These are phyloP conservation scores for Cacoxenus indagator DNA, from an alignment of 2,888 invertebrate species.

Conservation along the genomic window DNA sequence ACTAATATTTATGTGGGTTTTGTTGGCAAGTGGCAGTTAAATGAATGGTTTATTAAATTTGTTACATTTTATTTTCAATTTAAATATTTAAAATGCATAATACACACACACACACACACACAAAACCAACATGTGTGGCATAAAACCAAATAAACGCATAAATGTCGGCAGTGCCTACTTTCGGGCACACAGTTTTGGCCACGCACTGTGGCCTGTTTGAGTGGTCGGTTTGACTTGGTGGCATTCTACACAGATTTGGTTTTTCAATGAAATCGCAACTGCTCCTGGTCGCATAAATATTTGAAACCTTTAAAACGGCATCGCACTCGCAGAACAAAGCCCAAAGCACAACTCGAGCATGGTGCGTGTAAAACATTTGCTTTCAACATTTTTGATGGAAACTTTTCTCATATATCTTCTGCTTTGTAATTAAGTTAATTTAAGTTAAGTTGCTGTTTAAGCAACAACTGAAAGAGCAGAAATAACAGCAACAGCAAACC, in stretches of 20 bases:
- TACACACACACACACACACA: not conserved
- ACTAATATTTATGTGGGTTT: not conserved
- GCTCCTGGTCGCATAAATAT: not conserved
- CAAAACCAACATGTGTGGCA: not conserved
- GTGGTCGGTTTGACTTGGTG: not conserved
- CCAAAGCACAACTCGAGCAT: not conserved
- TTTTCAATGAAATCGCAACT: not conserved
- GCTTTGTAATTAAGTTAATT: conserved; percentile 54
- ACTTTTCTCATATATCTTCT: conserved; percentile 56
- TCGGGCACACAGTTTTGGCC: not conserved
- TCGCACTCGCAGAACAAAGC: not conserved
- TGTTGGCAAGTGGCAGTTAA: not conserved
- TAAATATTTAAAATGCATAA: not conserved
- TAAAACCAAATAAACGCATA: not conserved
- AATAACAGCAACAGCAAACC: not conserved
- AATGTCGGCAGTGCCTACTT: not conserved
- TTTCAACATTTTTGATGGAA: conserved; percentile 38
- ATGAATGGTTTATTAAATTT: conserved; percentile 2
- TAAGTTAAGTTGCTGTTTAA: conserved; percentile 1
- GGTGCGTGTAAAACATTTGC: conserved; percentile 10
- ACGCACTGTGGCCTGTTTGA: not conserved
- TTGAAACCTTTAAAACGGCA: not conserved
- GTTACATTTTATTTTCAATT: conserved; percentile 2
- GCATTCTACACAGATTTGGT: not conserved
- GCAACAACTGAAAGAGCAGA: not conserved